Percentiles rank a stretch among this genome's conserved stretches.
Evolutionary conservation across 2,797 vertebrate species (phyloP).

Genomic region (Gephyroberyx darwinii): DNA sequence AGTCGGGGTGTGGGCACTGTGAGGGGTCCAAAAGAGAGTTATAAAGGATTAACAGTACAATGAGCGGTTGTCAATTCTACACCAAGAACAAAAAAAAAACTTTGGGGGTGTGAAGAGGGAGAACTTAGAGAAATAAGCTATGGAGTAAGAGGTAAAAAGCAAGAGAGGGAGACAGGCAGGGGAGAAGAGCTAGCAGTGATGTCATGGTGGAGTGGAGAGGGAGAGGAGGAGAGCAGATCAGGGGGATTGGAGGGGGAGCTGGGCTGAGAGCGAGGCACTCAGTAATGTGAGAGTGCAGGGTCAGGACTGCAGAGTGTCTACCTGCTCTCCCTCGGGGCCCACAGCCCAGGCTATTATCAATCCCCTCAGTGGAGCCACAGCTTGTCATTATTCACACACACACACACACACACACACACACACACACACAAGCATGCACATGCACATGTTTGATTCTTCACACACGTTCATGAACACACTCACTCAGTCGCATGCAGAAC

Average conservation of each 20-base stretch:
- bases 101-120: conserved; percentile 23
- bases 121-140: conserved; percentile 39
- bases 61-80: conserved; percentile 36
- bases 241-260: conserved; percentile 64
- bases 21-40: conserved; percentile 54
- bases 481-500: conserved; percentile 20
- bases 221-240: conserved; percentile 65
- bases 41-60: conserved; percentile 48
- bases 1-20: conserved; percentile 46
- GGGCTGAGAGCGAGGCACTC: conserved; percentile 84
- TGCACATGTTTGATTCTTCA: conserved; percentile 26
- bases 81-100: conserved; percentile 33
- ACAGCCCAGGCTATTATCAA: conserved; percentile 90
- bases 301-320: conserved; percentile 94
- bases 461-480: neutral
- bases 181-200: conserved; percentile 82
- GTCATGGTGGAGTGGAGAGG: conserved; percentile 87
- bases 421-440: conserved; percentile 26
- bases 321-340: conserved; percentile 91
- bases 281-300: conserved; percentile 95
- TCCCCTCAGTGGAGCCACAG: conserved; percentile 89
- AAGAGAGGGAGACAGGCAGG: conserved; percentile 42
- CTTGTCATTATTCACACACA: conserved; percentile 89
- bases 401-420: conserved; percentile 34
- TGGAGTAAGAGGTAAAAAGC: conserved; percentile 40